These are phyloP conservation scores for Hesperophylax magnus DNA, from an alignment of 1,140 invertebrate genomes.

Conservation along the genomic window DNA sequence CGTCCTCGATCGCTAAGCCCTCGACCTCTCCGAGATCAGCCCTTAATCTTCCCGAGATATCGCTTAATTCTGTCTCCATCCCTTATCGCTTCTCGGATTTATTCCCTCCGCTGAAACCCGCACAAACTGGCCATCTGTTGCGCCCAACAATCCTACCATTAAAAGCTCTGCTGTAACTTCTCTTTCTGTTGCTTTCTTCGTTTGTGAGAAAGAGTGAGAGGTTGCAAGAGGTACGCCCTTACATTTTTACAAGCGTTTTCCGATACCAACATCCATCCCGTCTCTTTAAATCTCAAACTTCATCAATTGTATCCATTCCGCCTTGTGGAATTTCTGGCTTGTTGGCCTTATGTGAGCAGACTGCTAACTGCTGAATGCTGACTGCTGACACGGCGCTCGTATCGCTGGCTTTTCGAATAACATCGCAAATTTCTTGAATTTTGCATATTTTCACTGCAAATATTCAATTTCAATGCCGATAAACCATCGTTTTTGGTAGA, in stretches of 20 bases:
- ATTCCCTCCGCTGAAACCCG: not conserved
- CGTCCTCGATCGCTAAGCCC: too few species aligned
- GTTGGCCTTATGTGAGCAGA: too few species aligned
- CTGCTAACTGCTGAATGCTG: too few species aligned
- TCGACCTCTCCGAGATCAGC: too few species aligned
- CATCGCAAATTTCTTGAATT: too few species aligned
- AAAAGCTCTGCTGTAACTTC: not conserved
- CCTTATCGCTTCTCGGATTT: not conserved
- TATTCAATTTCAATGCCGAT: too few species aligned
- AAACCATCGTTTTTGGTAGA: too few species aligned
- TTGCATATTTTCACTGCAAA: too few species aligned
- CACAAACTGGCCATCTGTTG: slow-evolving; percentile 23
- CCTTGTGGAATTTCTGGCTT: too few species aligned
- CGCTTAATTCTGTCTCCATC: not conserved
- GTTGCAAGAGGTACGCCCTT: not conserved
- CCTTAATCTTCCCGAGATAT: slow-evolving; percentile 5
- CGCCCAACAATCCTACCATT: not conserved
- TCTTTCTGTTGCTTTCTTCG: not conserved
- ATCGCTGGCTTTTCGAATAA: too few species aligned
- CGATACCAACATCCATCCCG: not conserved
- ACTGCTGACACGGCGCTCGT: too few species aligned
- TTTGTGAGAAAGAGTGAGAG: too few species aligned
- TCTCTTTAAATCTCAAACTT: not conserved
- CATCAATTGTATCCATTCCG: not conserved
- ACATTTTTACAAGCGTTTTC: not conserved